These are phyloP conservation scores for rabbit (Oryctolagus cuniculus) DNA, from an alignment of 2,113 vertebrate species.

Conservation along the genomic window mOryCun1.1 NC_091435.1:120804501-120805000, in stretches of 20 bases:
- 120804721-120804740: constrained; percentile 94
- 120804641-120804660: constrained; percentile 96
- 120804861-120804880: constrained; percentile 99
- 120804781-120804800: constrained; percentile 93
- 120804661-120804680: constrained; percentile 97
- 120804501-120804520: constrained; percentile 94
- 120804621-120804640: constrained; percentile 91
- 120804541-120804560: constrained; percentile 90
- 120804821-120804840: constrained; percentile 90
- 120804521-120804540: constrained; percentile 91
- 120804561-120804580: constrained; percentile 88
- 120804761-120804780: constrained; percentile 87
- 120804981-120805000: background rate
- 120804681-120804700: constrained; percentile 97
- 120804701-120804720: constrained; percentile 96
- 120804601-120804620: constrained; percentile 93
- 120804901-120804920: background rate
- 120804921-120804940: background rate
- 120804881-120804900: constrained; percentile 90
- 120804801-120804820: constrained; percentile 84
- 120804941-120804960: background rate
- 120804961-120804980: accelerated
- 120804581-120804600: constrained; percentile 89
- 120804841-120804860: constrained; percentile 97
- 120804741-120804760: constrained; percentile 87